Base-by-base conservation (phyloP, 2,113 vertebrate genomes). In the Sterna hirundo region DNA sequence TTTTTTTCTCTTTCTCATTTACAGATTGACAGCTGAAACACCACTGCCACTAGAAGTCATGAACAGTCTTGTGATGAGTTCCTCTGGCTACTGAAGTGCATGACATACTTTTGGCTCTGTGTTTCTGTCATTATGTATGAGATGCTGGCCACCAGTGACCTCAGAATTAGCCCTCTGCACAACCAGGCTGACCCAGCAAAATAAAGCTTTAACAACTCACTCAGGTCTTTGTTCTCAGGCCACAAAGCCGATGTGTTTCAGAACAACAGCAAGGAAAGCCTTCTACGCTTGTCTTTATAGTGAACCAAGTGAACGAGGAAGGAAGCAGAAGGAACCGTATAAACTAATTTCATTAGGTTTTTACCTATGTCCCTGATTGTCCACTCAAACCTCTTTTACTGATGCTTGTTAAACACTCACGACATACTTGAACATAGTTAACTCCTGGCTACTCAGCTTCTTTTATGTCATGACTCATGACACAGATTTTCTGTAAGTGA, bases 251-350 rank as follows among this genome's bases (percentile, higher is more conserved):
- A 7, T 26, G 21, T 29, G 17, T 74, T 66, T 76, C 30, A 64
- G 32, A 93, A 83, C 4, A 13, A 60, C 10, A 89, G 5, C 4
- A 93, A 68, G 13, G 40, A 61, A 90, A 79, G 20, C 30, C 17
- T 76, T 82, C 51, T 57, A 40, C 13, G 6, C 1, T 70, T 0
- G 0, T 30, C 47, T 75, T 82, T 52, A 36, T 10, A 76, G 9
- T 29, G 42, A 86, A 72, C 4, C 5, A 60, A 72, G 8, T 55
- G 15, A 58, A 32, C 13, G 8, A 34, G 11, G 42, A 75, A 78
- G 29, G 40, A 68, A 58, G 32, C 61, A 61, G 22, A 38, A 71
- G 14, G 12, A 84, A 89, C 14, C 8, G 4, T 26, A 54, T 60
- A 55, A 68, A 85, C 46, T 32, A 29, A 75, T 82, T 71, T 82